These are phyloP conservation scores for Pseudochaenichthys georgianus DNA, from an alignment of 2,797 vertebrate genomes.

Conservation along the genomic window DNA sequence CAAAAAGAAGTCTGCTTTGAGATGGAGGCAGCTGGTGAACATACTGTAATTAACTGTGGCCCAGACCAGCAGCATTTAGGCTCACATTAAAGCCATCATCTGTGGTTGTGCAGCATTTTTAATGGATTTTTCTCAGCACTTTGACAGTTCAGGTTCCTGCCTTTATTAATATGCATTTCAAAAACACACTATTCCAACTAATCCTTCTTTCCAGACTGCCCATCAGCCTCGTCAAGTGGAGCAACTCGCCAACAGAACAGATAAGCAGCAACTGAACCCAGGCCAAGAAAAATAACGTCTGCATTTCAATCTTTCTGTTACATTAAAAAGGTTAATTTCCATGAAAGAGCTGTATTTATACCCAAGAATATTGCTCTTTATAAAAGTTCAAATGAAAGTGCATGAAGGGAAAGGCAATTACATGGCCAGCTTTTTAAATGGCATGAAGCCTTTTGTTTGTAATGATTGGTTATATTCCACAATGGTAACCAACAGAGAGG, in stretches of 20 bases:
- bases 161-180: constrained; percentile 61
- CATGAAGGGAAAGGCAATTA: constrained; percentile 27
- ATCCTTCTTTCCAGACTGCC: constrained; percentile 35
- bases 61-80: constrained; percentile 74
- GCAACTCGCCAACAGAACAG: constrained; percentile 27
- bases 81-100: constrained; percentile 78
- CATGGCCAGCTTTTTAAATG: constrained; percentile 32
- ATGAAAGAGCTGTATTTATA: constrained; percentile 39
- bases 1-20: constrained; percentile 51
- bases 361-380: constrained; percentile 30
- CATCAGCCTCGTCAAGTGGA: constrained; percentile 34
- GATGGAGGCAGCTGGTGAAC: constrained; percentile 73
- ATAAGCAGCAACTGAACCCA: constrained; percentile 29
- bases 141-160: constrained; percentile 57
- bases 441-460: constrained; percentile 6
- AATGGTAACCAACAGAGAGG: constrained; percentile 1
- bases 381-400: constrained; percentile 23
- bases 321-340: constrained; percentile 45
- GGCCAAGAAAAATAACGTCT: constrained; percentile 16
- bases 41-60: constrained; percentile 78
- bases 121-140: constrained; percentile 66
- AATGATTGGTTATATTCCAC: constrained; percentile 7
- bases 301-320: constrained; percentile 24
- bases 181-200: constrained; percentile 38
- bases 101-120: constrained; percentile 66